These are phyloP conservation scores for Rhogogaster chlorosoma DNA, from an alignment of 2,888 invertebrate genomes.

Conservation along the genomic window DNA sequence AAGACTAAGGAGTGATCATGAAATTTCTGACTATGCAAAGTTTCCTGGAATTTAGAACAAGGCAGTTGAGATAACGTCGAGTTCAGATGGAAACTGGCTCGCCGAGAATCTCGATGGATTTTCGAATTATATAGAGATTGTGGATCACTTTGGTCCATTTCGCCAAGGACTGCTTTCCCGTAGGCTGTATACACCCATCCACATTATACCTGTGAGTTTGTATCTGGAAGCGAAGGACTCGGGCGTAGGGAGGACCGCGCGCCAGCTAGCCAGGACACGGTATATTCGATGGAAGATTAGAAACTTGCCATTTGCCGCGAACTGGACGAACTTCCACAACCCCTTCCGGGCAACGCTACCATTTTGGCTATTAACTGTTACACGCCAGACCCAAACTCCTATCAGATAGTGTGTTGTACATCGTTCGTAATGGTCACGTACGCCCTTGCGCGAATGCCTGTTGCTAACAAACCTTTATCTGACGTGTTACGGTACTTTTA, in stretches of 20 bases:
- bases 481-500: slow-evolving; percentile 41
- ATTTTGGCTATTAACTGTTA: slow-evolving; percentile 48
- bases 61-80: slow-evolving; percentile 56
- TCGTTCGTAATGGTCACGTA: slow-evolving; percentile 31
- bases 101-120: slow-evolving; percentile 30
- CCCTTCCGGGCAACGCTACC: slow-evolving; percentile 48
- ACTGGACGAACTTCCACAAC: slow-evolving; percentile 54
- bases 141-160: slow-evolving; percentile 2
- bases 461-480: slow-evolving; percentile 25
- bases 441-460: slow-evolving; percentile 32
- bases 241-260: background rate
- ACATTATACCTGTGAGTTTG: background rate
- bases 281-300: slow-evolving; percentile 58
- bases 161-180: background rate
- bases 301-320: slow-evolving; percentile 50
- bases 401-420: slow-evolving; percentile 28
- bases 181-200: background rate
- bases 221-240: background rate
- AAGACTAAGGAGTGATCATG: background rate
- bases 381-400: slow-evolving; percentile 36
- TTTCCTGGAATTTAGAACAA: slow-evolving; percentile 59
- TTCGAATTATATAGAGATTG: slow-evolving; percentile 53
- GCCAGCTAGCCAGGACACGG: background rate
- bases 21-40: background rate
- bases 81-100: background rate